A percentile compares a stretch with the other conserved stretches of the same genome.
Conservation (phyloP, 2,797 vertebrate genomes). For the Merluccius polli region DNA sequence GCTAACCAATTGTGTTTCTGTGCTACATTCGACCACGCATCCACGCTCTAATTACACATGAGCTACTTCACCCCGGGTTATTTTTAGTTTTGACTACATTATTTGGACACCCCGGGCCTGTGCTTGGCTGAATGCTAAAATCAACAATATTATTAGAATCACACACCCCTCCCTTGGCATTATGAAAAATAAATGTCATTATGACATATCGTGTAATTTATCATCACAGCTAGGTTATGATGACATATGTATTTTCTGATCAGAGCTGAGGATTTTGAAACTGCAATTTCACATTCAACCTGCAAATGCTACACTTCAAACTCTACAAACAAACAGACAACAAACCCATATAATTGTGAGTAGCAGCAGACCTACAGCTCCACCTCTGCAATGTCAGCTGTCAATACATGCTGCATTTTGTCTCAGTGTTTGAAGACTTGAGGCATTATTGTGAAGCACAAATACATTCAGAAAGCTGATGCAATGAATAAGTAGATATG, state of each 20-base stretch:
- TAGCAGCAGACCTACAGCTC: no score
- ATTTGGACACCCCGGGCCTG: neutral
- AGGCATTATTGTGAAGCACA: no score
- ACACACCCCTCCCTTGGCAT: neutral
- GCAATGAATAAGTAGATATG: no score
- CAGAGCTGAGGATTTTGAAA: neutral
- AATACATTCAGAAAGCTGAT: no score
- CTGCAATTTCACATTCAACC: neutral
- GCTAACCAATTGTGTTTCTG: neutral
- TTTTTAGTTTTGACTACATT: neutral
- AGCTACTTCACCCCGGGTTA: neutral
- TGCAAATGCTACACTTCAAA: no score
- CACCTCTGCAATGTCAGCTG: no score
- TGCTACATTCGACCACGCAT: neutral
- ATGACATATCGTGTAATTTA: no score
- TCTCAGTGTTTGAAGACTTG: no score
- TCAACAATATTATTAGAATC: neutral
- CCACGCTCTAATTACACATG: neutral
- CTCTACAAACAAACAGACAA: no score
- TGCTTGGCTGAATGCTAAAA: neutral
- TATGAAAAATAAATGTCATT: neutral
- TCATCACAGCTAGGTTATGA: neutral
- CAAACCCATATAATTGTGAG: no score
- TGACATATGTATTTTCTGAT: neutral
- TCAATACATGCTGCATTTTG: no score